phyloP scores from a whole-genome alignment of 1,140 invertebrate genomes.

The Brachionus sp. region DNA sequence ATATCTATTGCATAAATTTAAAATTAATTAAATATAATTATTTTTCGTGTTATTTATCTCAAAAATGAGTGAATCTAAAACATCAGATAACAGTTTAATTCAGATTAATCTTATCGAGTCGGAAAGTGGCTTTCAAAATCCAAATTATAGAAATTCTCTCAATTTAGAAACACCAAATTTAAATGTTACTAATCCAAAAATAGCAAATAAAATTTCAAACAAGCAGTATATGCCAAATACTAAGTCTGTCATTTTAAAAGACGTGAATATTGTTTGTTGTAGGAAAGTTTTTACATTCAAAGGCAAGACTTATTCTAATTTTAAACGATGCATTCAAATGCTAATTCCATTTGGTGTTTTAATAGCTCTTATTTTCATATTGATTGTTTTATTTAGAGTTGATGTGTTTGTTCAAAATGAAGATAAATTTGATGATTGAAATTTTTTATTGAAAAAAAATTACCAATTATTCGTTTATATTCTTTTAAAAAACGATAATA shows the following conservation, averaged over 20 bases:
- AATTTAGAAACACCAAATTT: not conserved
- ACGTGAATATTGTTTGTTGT: constrained; percentile 12
- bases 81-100: not conserved
- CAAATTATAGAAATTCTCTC: not conserved
- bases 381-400: constrained; percentile 38
- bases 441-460: not conserved
- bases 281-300: not conserved
- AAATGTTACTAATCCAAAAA: not conserved
- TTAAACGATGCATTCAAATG: not conserved
- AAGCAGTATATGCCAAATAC: not conserved
- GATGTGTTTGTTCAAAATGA: constrained; percentile 29
- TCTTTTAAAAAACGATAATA: not conserved
- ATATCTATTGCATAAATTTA: not conserved
- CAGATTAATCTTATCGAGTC: not conserved
- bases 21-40: not conserved
- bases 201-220: not conserved
- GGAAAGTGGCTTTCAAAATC: not conserved
- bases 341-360: not conserved
- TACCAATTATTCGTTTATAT: not conserved
- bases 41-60: not conserved
- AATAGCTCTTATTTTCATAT: not conserved
- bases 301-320: not conserved
- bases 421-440: constrained; percentile 24
- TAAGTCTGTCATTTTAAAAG: not conserved
- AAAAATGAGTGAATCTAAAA: not conserved